Evolutionary conservation across 2,113 vertebrate genomes (phyloP), one percentile per base, ranked within the genome.

Genomic region (Bambusicola thoracicus): DNA sequence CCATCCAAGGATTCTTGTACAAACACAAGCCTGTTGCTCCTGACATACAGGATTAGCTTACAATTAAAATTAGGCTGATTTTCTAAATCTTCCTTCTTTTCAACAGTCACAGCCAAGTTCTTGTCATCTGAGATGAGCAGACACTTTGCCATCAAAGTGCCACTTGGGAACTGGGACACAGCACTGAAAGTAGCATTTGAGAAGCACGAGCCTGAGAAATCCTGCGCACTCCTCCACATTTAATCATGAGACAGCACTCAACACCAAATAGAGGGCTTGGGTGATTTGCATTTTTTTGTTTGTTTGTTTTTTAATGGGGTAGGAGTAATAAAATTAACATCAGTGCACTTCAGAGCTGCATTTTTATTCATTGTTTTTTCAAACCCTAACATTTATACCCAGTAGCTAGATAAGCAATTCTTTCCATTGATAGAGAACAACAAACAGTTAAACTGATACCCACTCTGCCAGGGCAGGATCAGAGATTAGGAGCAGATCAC

Each of bases 211-310:
- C n/a, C 63, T 91, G 83, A 93, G 78, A 87, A 91, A 76, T 62
- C 74, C 87, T 77, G 70, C 63, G 56, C 53, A 40, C 53, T 90
- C 81, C 93, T 92, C 85, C 81, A 92, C 94, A 25, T n/a, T 70
- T 91, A 43, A 93, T 89, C 93, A 89, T 63, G 70, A 82, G 87
- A 55, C 76, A 65, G 76, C 34, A 14, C 85, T 85, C 79, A 73
- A 55, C 81, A 79, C 34, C 69, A 72, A 77, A 90, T 77, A 56
- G 59, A 90, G 73, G 20, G 34, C 38, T 78, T 3, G 77, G 41
- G 21, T 58, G 81, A 56, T 74, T 69, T 29, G 51, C 48, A 49
- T 49, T 22, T 14, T 13, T 12, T 14, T 32, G 7, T 18, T 63
- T 38, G 14, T 55, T 63, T 53, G 5, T 32, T 78, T 91, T 94